These are phyloP conservation scores for Odocoileus virginianus DNA, from an alignment of 2,113 vertebrate species.

Conservation along the genomic window DNA sequence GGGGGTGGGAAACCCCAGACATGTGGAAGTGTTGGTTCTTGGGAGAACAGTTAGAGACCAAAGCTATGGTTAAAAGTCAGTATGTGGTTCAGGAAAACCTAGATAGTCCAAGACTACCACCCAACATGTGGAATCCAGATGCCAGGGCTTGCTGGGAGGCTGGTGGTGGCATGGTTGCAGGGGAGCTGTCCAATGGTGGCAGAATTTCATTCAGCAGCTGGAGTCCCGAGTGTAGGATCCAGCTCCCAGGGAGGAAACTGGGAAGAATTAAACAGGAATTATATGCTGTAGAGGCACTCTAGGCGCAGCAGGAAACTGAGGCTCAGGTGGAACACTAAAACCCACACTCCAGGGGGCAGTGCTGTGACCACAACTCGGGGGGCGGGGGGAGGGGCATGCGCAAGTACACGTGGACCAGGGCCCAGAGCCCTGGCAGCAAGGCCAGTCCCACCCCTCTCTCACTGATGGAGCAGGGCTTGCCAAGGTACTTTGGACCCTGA, in stretches of 20 bases:
- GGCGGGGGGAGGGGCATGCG: rapidly evolving
- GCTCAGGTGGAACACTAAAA: neutral
- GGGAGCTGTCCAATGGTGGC: neutral
- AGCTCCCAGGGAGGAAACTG: neutral
- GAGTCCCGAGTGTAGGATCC: neutral
- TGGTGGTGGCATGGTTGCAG: neutral
- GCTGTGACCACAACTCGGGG: neutral
- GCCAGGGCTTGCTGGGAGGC: neutral
- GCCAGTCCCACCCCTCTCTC: neutral
- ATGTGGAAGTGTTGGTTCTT: neutral
- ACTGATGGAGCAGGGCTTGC: neutral
- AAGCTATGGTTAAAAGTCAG: neutral
- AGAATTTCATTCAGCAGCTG: neutral
- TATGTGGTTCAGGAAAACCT: neutral
- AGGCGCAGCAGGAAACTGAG: neutral
- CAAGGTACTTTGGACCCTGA: neutral
- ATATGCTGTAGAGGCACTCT: neutral
- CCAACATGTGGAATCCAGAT: slow-evolving; percentile 3
- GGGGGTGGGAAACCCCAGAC: neutral
- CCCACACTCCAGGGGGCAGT: neutral
- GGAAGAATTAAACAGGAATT: neutral
- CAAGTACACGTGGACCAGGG: neutral
- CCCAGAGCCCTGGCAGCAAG: neutral
- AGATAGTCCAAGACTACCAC: neutral
- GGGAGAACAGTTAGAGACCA: neutral